Evolutionary conservation across 92 coral and sea anemone species (phyloP), one percentile per base, ranked within the genome.

Genomic region (Phymanthus crucifer): DNA sequence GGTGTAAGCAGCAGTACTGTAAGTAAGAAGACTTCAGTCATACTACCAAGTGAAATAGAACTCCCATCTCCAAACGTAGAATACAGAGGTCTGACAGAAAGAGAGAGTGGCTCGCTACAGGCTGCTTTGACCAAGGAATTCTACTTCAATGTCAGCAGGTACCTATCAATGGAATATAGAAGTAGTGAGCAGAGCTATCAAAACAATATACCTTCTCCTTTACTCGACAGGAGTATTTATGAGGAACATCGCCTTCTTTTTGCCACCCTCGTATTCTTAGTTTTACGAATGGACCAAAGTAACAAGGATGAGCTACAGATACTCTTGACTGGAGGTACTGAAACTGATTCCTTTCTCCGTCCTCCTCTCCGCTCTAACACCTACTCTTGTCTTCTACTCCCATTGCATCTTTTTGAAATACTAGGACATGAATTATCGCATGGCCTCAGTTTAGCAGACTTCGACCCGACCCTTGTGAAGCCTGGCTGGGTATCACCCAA

Each of bases 381-480:
- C n/a, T n/a, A n/a, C 16, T 54, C 64, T 19, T 54, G 31, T 36
- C 40, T 34, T 16, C 10, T 40, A n/a, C n/a, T 31, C 74, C 65
- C 43, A 6, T 50, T 21, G 3, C 0, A n/a, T 35, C 40, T 34
- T 14, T 11, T 40, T 21, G 64, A 36, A 33, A 36, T 82, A 76
- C n/a, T 64, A 95, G 99, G 88, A 14, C 74, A 86, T 21, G 74
- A 71, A 64, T 66, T 88, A 18, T 77, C 92, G 23, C 87, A 77
- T 34, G 91, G 92, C 38, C 79, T 94, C 18, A 71, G 88, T 34
- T 82, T 95, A 34, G 92, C 98, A 73, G 99, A 95, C 94, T 95
- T 93, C 73, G 99, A 95, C 69, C 99, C 99, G 37, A 95, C 99
- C 40, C 96, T 95, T 32, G 73, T 95, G 27, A 92, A 89, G 64